Evolutionary conservation across 2,797 vertebrate genomes (phyloP).

Genomic region (Phataginus tetradactyla): DNA sequence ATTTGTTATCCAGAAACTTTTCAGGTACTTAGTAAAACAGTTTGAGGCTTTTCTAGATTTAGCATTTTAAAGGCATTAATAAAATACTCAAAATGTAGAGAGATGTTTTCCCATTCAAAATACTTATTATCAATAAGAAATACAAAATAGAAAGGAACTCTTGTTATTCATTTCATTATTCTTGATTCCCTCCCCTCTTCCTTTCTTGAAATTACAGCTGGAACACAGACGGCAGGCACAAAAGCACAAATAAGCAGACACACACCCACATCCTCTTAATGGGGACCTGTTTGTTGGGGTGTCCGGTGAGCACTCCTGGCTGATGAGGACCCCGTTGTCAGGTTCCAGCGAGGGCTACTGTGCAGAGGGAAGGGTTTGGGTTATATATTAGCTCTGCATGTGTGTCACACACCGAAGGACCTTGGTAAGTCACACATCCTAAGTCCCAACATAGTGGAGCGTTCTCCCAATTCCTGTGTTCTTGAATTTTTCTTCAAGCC

Average conservation of each 20-base stretch:
- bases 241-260: constrained; percentile 45
- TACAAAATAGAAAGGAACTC: neutral
- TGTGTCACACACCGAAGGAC: neutral
- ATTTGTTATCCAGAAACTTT: constrained; percentile 49
- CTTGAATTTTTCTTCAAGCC: constrained; percentile 20
- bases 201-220: constrained; percentile 58
- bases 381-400: neutral
- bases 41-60: constrained; percentile 28
- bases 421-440: neutral
- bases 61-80: constrained; percentile 35
- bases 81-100: constrained; percentile 49
- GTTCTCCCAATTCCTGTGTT: neutral
- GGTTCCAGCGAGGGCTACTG: neutral
- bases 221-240: constrained; percentile 62
- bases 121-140: constrained; percentile 39
- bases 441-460: neutral
- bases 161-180: constrained; percentile 12
- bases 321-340: neutral
- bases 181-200: neutral
- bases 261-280: neutral
- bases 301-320: neutral
- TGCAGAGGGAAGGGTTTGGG: neutral
- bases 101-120: constrained; percentile 29
- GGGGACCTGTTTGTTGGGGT: neutral
- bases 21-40: constrained; percentile 42